phyloP scores from a whole-genome alignment of 2,888 invertebrate species.

The Caenorhabditis sinica region DNA sequence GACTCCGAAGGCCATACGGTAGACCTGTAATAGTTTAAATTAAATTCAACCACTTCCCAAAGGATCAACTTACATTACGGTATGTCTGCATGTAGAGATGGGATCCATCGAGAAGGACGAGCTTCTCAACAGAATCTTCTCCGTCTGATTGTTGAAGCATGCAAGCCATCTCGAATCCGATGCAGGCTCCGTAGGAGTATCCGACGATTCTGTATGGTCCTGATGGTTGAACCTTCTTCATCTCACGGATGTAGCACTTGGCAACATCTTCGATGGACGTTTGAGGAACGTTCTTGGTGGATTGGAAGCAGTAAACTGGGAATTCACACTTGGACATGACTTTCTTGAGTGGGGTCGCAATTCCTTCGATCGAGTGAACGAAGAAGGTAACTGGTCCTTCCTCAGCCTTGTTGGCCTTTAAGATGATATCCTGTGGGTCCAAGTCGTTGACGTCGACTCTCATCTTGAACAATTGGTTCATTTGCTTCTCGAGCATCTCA shows the following conservation, averaged over 20 bases:
- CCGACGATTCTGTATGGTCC: slow-evolving; percentile 94
- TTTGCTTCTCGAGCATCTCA: slow-evolving; percentile 82
- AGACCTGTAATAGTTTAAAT: slow-evolving; percentile 75
- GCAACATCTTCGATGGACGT: slow-evolving; percentile 83
- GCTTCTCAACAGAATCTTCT: slow-evolving; percentile 84
- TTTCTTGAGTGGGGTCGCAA: slow-evolving; percentile 82
- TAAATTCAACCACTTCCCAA: slow-evolving; percentile 56
- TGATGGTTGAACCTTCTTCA: slow-evolving; percentile 89
- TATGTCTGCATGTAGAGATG: slow-evolving; percentile 85
- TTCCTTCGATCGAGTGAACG: slow-evolving; percentile 93
- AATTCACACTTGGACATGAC: slow-evolving; percentile 88
- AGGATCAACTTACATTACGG: slow-evolving; percentile 81
- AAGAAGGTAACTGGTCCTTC: slow-evolving; percentile 84
- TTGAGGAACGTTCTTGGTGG: slow-evolving; percentile 81
- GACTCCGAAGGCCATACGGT: slow-evolving; percentile 84
- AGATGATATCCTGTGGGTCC: slow-evolving; percentile 83
- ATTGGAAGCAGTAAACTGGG: slow-evolving; percentile 84
- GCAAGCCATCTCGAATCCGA: slow-evolving; percentile 95
- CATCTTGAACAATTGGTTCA: slow-evolving; percentile 84
- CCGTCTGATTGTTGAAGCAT: slow-evolving; percentile 88
- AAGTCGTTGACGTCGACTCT: slow-evolving; percentile 85
- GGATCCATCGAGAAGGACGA: slow-evolving; percentile 92
- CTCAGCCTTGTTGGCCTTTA: slow-evolving; percentile 81
- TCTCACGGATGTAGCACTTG: slow-evolving; percentile 86
- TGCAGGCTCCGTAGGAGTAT: slow-evolving; percentile 96